Evolutionary conservation across 2,888 invertebrate genomes (phyloP).

Genomic region (Pristionchus mayeri): DNA sequence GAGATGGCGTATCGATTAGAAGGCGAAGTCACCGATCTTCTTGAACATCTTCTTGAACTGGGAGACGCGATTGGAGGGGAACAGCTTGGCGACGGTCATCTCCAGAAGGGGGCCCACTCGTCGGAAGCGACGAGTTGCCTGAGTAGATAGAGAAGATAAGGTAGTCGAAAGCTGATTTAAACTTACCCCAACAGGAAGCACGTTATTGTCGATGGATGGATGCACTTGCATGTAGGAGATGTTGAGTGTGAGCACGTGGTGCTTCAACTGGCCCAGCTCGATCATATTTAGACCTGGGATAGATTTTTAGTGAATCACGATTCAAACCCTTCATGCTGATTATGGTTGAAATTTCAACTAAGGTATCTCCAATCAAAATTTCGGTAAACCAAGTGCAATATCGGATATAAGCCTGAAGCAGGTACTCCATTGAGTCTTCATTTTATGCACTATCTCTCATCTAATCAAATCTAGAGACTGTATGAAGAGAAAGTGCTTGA

Average conservation of each 20-base stretch:
- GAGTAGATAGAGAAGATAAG: conserved; percentile 40
- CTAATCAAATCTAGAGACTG: too few species aligned
- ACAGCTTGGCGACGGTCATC: conserved; percentile 76
- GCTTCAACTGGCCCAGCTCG: conserved; percentile 72
- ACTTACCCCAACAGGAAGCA: conserved; percentile 72
- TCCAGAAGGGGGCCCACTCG: conserved; percentile 72
- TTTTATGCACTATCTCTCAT: too few species aligned
- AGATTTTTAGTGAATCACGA: background rate
- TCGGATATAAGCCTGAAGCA: too few species aligned
- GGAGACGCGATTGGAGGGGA: conserved; percentile 68
- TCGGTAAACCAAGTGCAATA: too few species aligned
- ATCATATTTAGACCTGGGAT: conserved; percentile 73
- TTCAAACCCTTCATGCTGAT: too few species aligned
- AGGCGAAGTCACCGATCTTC: conserved; percentile 69
- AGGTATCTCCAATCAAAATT: too few species aligned
- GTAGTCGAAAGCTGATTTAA: background rate
- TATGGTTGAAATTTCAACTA: too few species aligned
- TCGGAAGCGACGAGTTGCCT: conserved; percentile 73
- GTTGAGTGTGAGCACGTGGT: conserved; percentile 74
- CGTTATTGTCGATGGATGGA: conserved; percentile 72
- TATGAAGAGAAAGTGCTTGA: too few species aligned
- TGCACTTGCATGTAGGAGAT: conserved; percentile 76
- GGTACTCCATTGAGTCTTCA: too few species aligned
- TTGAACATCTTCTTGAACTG: conserved; percentile 76
- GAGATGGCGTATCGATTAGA: conserved; percentile 49